These are phyloP conservation scores for Sarcophaga bullata DNA, from an alignment of 1,140 invertebrate genomes.

Conservation along the genomic window DNA sequence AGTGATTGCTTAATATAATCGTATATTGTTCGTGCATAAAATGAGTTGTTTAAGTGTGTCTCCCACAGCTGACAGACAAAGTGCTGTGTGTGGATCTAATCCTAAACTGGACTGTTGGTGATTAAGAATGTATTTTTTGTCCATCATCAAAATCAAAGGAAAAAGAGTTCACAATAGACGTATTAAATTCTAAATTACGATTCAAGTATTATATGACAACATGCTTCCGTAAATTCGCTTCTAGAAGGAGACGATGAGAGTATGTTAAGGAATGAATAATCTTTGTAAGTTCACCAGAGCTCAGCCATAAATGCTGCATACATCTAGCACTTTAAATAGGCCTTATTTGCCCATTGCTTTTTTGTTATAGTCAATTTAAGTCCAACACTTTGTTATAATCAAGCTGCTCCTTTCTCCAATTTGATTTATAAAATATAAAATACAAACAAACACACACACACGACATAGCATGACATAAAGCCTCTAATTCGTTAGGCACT, in stretches of 20 bases:
- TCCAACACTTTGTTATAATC: not conserved
- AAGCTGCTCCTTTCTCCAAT: not conserved
- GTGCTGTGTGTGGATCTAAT: not conserved
- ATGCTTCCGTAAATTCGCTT: not conserved
- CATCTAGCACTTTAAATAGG: too few species aligned
- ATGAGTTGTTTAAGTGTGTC: not conserved
- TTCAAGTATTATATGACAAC: constrained; percentile 8
- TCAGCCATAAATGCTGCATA: too few species aligned
- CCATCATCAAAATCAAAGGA: not conserved
- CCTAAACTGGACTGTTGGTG: not conserved
- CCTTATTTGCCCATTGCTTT: not conserved
- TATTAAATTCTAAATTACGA: not conserved
- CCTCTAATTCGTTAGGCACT: too few species aligned
- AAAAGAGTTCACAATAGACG: not conserved
- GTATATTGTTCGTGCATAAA: too few species aligned
- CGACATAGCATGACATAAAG: too few species aligned
- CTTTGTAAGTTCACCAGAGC: too few species aligned
- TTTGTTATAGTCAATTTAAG: not conserved
- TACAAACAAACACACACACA: not conserved
- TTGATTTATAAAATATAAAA: not conserved
- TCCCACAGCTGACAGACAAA: not conserved
- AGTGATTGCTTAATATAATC: too few species aligned
- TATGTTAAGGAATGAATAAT: too few species aligned
- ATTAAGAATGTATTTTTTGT: not conserved
- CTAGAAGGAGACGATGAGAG: too few species aligned